Percentiles rank a stretch among this genome's conserved stretches.
These are phyloP conservation scores for Tachina lurida DNA, from an alignment of 2,888 invertebrate species.

Conservation along the genomic window DNA sequence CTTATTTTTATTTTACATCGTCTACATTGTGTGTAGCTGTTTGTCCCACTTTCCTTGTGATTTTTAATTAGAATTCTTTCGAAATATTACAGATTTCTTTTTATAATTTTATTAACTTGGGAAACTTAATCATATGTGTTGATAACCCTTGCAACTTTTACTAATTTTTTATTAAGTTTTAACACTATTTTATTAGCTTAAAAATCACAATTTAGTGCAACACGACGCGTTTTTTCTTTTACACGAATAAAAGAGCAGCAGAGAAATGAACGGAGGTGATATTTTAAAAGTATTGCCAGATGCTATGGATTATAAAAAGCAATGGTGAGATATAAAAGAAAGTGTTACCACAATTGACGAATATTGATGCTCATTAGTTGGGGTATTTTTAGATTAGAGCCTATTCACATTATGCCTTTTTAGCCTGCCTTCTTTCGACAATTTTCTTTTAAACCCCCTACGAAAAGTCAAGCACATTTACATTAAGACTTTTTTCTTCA, in stretches of 20 bases:
- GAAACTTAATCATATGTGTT: constrained; percentile 26
- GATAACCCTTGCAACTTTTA: constrained; percentile 16
- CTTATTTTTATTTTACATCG: constrained; percentile 53
- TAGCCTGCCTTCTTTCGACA: too few species aligned
- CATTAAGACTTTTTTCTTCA: too few species aligned
- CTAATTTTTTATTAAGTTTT: constrained; percentile 49
- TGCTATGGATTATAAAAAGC: background rate
- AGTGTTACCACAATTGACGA: constrained; percentile 3
- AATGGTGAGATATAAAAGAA: background rate
- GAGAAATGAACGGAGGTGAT: constrained; percentile 50
- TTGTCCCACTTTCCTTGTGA: constrained; percentile 68
- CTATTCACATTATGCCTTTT: too few species aligned
- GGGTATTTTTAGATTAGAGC: too few species aligned
- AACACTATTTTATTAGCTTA: constrained; percentile 40
- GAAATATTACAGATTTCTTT: background rate
- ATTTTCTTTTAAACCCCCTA: too few species aligned
- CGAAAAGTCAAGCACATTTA: too few species aligned
- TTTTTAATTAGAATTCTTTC: constrained; percentile 33
- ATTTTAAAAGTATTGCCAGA: constrained; percentile 36
- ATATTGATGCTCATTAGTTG: background rate
- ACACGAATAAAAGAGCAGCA: constrained; percentile 60
- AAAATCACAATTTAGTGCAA: constrained; percentile 61
- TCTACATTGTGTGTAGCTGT: constrained; percentile 65
- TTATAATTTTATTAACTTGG: background rate
- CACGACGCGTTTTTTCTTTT: constrained; percentile 67